These are phyloP conservation scores for Onychostoma macrolepis DNA, from an alignment of 2,113 vertebrate genomes.

Conservation along the genomic window DNA sequence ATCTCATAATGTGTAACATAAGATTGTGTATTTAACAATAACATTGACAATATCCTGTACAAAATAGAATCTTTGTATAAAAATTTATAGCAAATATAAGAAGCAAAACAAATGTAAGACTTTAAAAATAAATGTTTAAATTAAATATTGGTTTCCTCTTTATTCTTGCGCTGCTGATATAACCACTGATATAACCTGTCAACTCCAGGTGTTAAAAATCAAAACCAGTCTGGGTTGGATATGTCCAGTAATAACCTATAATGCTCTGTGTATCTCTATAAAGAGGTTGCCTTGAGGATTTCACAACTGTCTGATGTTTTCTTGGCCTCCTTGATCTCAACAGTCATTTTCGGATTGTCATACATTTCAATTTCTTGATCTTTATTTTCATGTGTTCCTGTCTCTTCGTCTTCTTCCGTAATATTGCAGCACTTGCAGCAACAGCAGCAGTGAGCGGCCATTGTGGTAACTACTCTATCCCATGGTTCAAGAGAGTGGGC, in stretches of 20 bases:
- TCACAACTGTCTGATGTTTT: slow-evolving; percentile 20
- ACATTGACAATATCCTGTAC: slow-evolving; percentile 21
- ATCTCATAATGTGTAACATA: slow-evolving; percentile 13
- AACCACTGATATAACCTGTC: background rate
- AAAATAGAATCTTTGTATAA: slow-evolving; percentile 28
- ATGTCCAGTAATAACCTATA: slow-evolving; percentile 1
- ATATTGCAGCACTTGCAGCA: slow-evolving; percentile 83
- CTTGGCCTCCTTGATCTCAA: slow-evolving; percentile 57
- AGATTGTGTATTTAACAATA: background rate
- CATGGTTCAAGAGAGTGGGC: slow-evolving; percentile 87
- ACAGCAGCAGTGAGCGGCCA: slow-evolving; percentile 74
- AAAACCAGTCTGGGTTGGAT: slow-evolving; percentile 36
- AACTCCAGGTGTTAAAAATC: background rate
- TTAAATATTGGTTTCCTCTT: background rate
- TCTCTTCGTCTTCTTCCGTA: slow-evolving; percentile 55
- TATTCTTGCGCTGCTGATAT: background rate
- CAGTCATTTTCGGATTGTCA: slow-evolving; percentile 74
- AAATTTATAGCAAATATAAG: background rate
- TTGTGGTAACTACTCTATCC: slow-evolving; percentile 76
- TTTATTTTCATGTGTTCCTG: slow-evolving; percentile 53
- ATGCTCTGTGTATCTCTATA: slow-evolving; percentile 31
- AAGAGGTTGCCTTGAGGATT: slow-evolving; percentile 46
- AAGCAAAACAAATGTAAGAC: background rate
- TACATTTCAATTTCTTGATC: slow-evolving; percentile 68
- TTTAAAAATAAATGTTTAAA: slow-evolving; percentile 36